Evolutionary conservation across 1,140 invertebrate species (phyloP).

Genomic region (Adelges cooleyi): DNA sequence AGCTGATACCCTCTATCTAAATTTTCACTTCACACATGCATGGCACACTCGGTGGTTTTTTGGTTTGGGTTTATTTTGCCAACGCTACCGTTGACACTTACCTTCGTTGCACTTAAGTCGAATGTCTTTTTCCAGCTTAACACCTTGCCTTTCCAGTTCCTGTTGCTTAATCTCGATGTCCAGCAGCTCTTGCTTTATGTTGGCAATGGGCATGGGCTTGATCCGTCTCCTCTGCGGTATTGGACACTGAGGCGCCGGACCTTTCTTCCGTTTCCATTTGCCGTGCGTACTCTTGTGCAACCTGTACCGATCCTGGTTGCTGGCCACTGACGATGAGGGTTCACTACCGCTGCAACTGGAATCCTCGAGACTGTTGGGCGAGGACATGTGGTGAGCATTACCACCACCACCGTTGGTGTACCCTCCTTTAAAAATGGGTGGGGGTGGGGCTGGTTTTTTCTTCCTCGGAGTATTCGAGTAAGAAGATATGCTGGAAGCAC

Average conservation of each 20-base stretch:
- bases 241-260: conserved; percentile 65
- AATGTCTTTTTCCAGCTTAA: conserved; percentile 75
- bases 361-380: conserved; percentile 8
- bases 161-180: conserved; percentile 77
- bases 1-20: too few species aligned
- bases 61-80: too few species aligned
- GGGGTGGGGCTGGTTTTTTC: conserved; percentile 11
- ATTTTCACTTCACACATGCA: too few species aligned
- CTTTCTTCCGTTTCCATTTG: conserved; percentile 63
- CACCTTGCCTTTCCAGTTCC: conserved; percentile 73
- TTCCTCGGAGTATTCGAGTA: conserved; percentile 12
- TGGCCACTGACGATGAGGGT: not conserved
- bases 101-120: conserved; percentile 54
- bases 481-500: conserved; percentile 8
- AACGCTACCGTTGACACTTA: too few species aligned
- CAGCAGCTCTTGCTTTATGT: conserved; percentile 59
- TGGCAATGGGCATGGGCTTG: conserved; percentile 50
- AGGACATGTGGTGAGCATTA: not conserved
- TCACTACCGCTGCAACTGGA: conserved; percentile 20
- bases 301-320: not conserved
- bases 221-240: conserved; percentile 52
- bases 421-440: not conserved
- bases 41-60: too few species aligned
- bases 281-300: conserved; percentile 49
- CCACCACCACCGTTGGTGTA: not conserved